Evolutionary conservation across 2,113 vertebrate genomes (phyloP).

Genomic region (Protobothrops flavoviridis): DNA sequence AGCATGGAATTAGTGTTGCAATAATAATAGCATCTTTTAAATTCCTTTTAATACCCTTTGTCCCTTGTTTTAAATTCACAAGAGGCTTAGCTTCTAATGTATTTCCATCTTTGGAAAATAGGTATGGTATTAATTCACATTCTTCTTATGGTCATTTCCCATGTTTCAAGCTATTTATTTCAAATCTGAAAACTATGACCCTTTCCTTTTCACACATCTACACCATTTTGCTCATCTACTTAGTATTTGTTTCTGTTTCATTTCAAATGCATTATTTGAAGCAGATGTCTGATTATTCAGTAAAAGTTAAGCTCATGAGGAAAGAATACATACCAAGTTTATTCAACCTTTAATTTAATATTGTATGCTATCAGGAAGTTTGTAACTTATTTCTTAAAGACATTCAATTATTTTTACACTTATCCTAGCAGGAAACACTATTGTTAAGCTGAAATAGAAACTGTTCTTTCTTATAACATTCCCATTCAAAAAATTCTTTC

Average conservation of each 20-base stretch:
- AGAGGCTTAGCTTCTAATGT: conserved; percentile 30
- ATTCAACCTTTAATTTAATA: not conserved
- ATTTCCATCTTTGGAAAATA: conserved; percentile 51
- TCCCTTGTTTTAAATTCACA: conserved; percentile 44
- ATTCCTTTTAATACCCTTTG: conserved; percentile 36
- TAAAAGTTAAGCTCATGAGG: conserved; percentile 37
- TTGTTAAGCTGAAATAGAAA: not conserved
- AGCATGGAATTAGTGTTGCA: conserved; percentile 24
- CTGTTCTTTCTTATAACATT: not conserved
- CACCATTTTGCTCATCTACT: conserved; percentile 31
- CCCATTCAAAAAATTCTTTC: not conserved
- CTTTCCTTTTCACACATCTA: conserved; percentile 11
- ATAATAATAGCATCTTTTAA: not conserved
- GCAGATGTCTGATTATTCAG: conserved; percentile 7
- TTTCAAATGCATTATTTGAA: conserved; percentile 56
- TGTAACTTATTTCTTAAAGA: not conserved
- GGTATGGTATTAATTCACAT: conserved; percentile 34
- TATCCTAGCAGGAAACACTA: not conserved
- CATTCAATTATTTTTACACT: not conserved
- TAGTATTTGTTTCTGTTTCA: conserved; percentile 53
- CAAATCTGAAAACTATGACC: conserved; percentile 47
- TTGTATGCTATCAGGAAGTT: not conserved
- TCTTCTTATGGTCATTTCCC: conserved; percentile 50
- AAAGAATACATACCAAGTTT: conserved; percentile 31
- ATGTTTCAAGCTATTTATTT: conserved; percentile 47